These are phyloP conservation scores for Gymnogyps californianus DNA, from an alignment of 2,113 vertebrate genomes.

Conservation along the genomic window DNA sequence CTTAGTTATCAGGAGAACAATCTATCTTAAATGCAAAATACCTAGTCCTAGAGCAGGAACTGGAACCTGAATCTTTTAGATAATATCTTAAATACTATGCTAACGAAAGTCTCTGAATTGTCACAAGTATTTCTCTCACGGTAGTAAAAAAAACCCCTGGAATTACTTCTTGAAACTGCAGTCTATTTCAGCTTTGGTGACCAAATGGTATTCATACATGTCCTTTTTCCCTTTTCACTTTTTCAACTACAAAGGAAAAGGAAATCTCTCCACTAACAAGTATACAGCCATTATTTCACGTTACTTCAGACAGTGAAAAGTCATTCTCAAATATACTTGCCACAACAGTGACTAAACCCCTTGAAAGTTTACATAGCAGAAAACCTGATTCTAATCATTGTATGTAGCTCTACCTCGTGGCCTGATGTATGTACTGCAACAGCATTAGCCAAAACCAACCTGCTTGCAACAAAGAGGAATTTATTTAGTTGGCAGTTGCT, in stretches of 20 bases:
- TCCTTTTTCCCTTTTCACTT: neutral
- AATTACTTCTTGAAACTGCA: neutral
- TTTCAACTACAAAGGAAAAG: neutral
- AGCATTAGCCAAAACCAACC: neutral
- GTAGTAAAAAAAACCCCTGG: neutral
- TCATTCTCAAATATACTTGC: neutral
- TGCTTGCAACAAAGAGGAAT: too few relatives aligned
- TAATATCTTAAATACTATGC: neutral
- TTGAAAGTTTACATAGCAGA: neutral
- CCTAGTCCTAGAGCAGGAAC: neutral
- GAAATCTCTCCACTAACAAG: neutral
- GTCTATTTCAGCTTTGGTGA: neutral
- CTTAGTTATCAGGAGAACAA: neutral
- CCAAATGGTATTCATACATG: too few relatives aligned
- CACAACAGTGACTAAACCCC: neutral
- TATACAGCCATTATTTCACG: neutral
- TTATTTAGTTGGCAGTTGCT: neutral
- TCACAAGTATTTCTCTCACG: neutral
- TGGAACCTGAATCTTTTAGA: neutral
- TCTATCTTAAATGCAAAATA: neutral
- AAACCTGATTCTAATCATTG: neutral
- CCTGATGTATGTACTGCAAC: neutral
- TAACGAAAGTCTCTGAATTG: neutral
- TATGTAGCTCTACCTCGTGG: slow-evolving; percentile 26
- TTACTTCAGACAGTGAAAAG: neutral